Evolutionary conservation across 2,797 vertebrate species (phyloP).

Genomic region (Antennarius maculatus): DNA sequence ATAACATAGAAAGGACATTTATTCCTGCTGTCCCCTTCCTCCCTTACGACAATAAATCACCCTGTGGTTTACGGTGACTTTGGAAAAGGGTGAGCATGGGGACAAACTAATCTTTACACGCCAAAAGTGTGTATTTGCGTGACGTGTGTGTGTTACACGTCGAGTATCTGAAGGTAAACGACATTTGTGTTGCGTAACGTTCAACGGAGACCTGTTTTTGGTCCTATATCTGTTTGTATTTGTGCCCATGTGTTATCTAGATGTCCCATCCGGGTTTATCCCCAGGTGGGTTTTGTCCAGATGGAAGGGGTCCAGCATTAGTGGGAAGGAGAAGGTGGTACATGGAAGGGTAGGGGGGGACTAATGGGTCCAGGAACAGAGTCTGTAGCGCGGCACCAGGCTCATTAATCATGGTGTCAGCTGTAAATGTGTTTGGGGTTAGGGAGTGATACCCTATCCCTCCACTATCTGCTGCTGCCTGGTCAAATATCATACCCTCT

Average conservation of each 20-base stretch:
- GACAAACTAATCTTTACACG: constrained; percentile 27
- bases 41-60: constrained; percentile 48
- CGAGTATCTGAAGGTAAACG: neutral
- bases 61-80: constrained; percentile 55
- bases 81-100: constrained; percentile 37
- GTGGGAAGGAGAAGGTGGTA: constrained; percentile 29
- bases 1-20: constrained; percentile 30
- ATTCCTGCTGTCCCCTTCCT: constrained; percentile 36
- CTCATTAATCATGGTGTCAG: constrained; percentile 97
- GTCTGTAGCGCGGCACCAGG: constrained; percentile 75
- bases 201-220: neutral
- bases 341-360: constrained; percentile 63
- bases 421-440: constrained; percentile 90
- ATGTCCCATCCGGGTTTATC: constrained; percentile 34
- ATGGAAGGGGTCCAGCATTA: constrained; percentile 65
- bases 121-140: constrained; percentile 9
- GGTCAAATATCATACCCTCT: constrained; percentile 53
- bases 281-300: constrained; percentile 76
- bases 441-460: constrained; percentile 86
- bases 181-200: neutral
- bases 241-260: neutral
- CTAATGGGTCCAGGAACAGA: constrained; percentile 88
- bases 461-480: constrained; percentile 80
- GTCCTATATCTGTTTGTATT: neutral
- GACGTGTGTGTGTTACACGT: neutral